Conservation (phyloP, 2,797 vertebrate species). For the Loriculus beryllinus region DNA sequence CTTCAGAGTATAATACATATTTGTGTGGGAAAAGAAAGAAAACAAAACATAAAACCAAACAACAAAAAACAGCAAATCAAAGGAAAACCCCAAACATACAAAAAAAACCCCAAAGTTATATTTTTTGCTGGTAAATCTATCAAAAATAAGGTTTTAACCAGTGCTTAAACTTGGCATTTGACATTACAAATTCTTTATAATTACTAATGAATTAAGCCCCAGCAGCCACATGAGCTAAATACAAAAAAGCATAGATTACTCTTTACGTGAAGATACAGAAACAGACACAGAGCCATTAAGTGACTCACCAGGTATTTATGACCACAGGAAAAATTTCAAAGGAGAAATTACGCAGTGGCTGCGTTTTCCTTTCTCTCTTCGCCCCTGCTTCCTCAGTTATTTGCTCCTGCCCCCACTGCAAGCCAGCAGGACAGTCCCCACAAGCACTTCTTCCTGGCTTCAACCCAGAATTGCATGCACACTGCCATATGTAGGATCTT, state of each 20-base stretch:
- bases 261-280: background rate
- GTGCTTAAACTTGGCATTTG: background rate
- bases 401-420: background rate
- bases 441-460: background rate
- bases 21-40: background rate
- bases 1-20: background rate
- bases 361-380: background rate
- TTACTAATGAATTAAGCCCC: background rate
- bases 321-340: background rate
- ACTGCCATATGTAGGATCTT: background rate
- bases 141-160: background rate
- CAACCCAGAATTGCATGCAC: background rate
- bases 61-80: background rate
- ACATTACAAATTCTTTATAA: background rate
- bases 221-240: background rate
- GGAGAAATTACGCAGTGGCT: background rate
- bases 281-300: background rate
- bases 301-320: slow-evolving; percentile 34
- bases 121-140: background rate
- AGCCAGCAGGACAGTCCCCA: background rate
- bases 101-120: background rate
- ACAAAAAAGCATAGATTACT: background rate
- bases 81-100: background rate
- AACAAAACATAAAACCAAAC: background rate
- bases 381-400: background rate